Percentiles rank a stretch among this genome's conserved stretches.
Conservation (phyloP, 2,113 vertebrate species). For the Macrotis lagotis region DNA sequence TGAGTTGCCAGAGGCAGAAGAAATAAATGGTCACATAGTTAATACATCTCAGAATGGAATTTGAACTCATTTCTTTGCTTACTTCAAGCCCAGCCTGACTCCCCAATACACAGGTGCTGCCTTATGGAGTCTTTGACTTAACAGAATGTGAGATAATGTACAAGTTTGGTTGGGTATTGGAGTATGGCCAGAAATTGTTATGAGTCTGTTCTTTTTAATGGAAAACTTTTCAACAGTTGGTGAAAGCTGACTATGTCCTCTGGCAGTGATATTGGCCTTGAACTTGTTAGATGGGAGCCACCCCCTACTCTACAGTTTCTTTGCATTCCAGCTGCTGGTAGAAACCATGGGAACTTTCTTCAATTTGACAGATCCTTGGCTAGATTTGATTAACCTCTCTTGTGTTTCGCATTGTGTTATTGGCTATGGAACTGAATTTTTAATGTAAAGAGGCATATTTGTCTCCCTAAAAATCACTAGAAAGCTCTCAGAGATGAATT, state of each 20-base stretch:
- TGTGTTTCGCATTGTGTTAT: neutral
- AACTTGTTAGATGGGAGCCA: conserved; percentile 76
- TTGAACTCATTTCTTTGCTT: neutral
- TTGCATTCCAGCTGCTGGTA: conserved; percentile 30
- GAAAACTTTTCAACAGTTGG: conserved; percentile 68
- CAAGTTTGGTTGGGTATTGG: conserved; percentile 46
- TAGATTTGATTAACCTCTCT: conserved; percentile 73
- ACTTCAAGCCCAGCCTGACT: neutral
- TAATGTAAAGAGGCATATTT: neutral
- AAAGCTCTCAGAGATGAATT: neutral
- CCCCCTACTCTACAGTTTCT: conserved; percentile 77
- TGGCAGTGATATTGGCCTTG: conserved; percentile 60
- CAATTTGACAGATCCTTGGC: conserved; percentile 79
- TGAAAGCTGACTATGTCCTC: conserved; percentile 56
- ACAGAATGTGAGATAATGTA: neutral
- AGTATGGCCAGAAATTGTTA: conserved; percentile 11
- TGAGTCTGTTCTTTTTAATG: conserved; percentile 73
- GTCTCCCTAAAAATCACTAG: neutral
- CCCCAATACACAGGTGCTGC: neutral
- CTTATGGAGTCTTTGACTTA: neutral
- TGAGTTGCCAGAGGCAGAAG: neutral
- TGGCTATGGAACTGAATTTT: neutral
- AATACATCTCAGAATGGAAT: neutral
- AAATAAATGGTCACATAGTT: neutral
- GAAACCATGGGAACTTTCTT: conserved; percentile 67